Conservation (phyloP, 2,797 vertebrate genomes). For the Labeo calbasu region DNA sequence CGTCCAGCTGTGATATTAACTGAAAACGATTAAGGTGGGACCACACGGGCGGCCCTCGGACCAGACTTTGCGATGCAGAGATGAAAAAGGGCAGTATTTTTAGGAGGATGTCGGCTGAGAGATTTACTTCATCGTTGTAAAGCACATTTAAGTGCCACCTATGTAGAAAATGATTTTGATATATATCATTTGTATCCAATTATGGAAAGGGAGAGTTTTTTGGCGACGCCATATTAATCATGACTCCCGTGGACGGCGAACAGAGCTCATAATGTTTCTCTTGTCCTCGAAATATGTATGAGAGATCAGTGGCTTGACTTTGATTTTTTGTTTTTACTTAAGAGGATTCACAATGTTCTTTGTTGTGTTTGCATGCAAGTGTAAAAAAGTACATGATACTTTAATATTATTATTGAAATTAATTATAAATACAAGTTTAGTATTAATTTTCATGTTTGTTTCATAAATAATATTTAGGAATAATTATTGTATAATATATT, state of each 20-base stretch:
- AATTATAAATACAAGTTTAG: no score
- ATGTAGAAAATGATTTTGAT: slow-evolving; percentile 59
- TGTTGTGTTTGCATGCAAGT: neutral
- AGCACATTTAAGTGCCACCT: slow-evolving; percentile 60
- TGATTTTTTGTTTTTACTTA: neutral
- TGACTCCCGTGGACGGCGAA: neutral
- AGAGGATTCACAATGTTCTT: neutral
- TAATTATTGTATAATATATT: no score
- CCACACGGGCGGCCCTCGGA: slow-evolving; percentile 81
- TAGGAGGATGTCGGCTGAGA: slow-evolving; percentile 54
- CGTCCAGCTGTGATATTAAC: slow-evolving; percentile 80
- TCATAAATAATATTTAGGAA: no score
- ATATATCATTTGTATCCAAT: slow-evolving; percentile 56
- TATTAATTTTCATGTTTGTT: no score
- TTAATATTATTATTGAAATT: neutral
- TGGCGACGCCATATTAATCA: slow-evolving; percentile 34
- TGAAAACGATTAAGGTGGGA: slow-evolving; percentile 72
- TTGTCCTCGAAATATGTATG: neutral
- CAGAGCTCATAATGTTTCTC: slow-evolving; percentile 11
- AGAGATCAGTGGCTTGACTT: neutral
- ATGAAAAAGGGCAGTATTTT: slow-evolving; percentile 60
- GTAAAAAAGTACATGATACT: neutral
- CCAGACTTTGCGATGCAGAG: slow-evolving; percentile 53
- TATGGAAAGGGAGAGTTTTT: slow-evolving; percentile 41
- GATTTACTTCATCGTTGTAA: slow-evolving; percentile 61